phyloP scores from a whole-genome alignment of 2,113 vertebrate species.

The Sinocyclocheilus anshuiensis region DNA sequence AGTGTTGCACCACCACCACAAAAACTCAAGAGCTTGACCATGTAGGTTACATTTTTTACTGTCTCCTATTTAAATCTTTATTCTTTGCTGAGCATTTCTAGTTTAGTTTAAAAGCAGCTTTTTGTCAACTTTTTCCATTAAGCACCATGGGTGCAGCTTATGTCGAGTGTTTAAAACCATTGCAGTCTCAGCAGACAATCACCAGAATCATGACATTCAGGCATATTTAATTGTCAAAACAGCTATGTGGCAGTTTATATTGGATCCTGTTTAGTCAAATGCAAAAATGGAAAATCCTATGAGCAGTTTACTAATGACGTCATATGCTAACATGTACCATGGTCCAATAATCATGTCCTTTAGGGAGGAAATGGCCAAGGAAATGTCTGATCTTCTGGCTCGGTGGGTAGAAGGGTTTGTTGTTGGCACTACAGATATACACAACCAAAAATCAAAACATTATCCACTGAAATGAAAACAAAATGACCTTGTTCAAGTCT shows the following conservation, averaged over 20 bases:
- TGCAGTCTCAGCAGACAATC: background rate
- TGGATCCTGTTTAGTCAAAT: background rate
- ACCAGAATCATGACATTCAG: background rate
- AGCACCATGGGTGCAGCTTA: background rate
- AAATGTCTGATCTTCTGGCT: constrained; percentile 91
- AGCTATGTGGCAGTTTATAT: background rate
- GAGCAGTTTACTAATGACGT: background rate
- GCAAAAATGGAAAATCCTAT: background rate
- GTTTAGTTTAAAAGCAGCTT: background rate
- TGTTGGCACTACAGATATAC: background rate
- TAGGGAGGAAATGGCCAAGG: constrained; percentile 97
- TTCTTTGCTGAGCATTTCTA: background rate
- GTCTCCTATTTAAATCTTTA: background rate
- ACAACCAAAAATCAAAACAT: background rate
- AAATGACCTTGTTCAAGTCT: background rate
- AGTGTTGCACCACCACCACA: constrained; percentile 78
- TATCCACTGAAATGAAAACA: background rate
- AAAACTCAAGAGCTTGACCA: constrained; percentile 81
- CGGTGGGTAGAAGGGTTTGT: constrained; percentile 82
- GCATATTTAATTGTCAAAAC: background rate
- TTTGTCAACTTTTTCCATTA: background rate
- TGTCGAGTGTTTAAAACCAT: too few species aligned
- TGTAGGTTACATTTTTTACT: constrained; percentile 81
- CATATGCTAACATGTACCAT: constrained; percentile 48
- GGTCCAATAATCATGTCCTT: constrained; percentile 67